Base-by-base conservation (phyloP, 2,888 invertebrate species). In the Lymantria dispar region DNA sequence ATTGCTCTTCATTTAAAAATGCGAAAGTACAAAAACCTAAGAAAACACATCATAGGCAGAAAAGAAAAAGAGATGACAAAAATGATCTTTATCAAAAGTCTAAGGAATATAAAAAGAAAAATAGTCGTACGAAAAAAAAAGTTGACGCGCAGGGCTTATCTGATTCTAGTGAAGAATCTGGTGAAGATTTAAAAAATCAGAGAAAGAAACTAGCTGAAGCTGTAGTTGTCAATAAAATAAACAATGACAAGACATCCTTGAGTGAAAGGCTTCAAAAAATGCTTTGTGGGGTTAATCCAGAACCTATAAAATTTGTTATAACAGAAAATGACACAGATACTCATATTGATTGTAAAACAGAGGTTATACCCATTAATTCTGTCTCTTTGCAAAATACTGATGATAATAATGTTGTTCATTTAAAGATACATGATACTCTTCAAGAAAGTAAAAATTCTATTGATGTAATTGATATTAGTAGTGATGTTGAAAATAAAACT, bases 161-260 rank as follows among this genome's bases (percentile, higher is more conserved):
- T 64, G 85, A 85, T 56, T 76, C 83, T 30, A 90, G 89, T 74
- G 90, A 87, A 48, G 86, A 87, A 58, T 86, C 88, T 43, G 88
- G 87, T 60, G 86, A 84, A 75, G 89, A 90, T 68, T 86, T 86
- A 48, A 82, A 76, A 69, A 84, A 83, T 63, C 88, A 86, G 72
- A 75, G 90, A 62, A 79, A 84, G 58, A 92, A 92, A 74, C 72
- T 94, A 56, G 92, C 92, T 57, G 84, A 93, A 74, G 93, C 93
- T 46, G 91, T 93, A 37, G 74, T 82, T 41, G 83, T 92, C n/a
- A 77, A 76, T 56, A 83, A 73, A 58, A 56, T 56, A 8, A 85
- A 79, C 65, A 76, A 70, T 67, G 87, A 89, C 60, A 81, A 77
- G 58, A 71, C 84, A 45, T 80, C 87, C 11, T 72, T 90, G 47